A percentile compares a stretch with the other conserved stretches of the same genome.
Evolutionary conservation across 1,140 invertebrate species (phyloP).

Genomic region (Archivesica marissinica): DNA sequence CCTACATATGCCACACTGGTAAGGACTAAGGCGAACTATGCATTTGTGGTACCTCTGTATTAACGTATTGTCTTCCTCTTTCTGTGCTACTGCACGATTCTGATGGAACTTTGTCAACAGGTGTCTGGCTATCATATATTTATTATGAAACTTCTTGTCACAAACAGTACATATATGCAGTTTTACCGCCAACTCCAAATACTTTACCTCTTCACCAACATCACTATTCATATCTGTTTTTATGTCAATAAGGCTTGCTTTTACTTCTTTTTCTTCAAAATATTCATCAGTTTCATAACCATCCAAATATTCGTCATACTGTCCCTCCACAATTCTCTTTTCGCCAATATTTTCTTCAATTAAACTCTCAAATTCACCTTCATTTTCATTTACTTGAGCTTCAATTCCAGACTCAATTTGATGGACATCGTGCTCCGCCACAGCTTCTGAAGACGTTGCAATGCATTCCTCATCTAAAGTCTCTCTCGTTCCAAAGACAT

Average conservation of each 20-base stretch:
- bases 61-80: slow-evolving; percentile 86
- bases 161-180: slow-evolving; percentile 81
- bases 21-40: slow-evolving; percentile 91
- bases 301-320: slow-evolving; percentile 21
- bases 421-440: too few species aligned
- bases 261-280: slow-evolving; percentile 8
- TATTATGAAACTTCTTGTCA: slow-evolving; percentile 76
- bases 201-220: slow-evolving; percentile 37
- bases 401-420: not conserved
- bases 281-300: slow-evolving; percentile 46
- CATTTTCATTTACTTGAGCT: not conserved
- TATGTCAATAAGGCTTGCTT: slow-evolving; percentile 2
- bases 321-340: not conserved
- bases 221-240: not conserved
- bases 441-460: not conserved
- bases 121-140: slow-evolving; percentile 78
- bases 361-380: slow-evolving; percentile 7
- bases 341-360: not conserved
- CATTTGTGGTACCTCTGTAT: slow-evolving; percentile 91
- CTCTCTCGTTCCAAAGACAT: slow-evolving; percentile 33
- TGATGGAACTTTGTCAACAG: slow-evolving; percentile 77
- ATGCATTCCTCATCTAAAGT: not conserved
- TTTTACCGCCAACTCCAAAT: not conserved
- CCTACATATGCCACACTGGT: slow-evolving; percentile 92
- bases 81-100: slow-evolving; percentile 74